Evolutionary conservation across 2,888 invertebrate species (phyloP).

Genomic region (Hyposoter didymator): DNA sequence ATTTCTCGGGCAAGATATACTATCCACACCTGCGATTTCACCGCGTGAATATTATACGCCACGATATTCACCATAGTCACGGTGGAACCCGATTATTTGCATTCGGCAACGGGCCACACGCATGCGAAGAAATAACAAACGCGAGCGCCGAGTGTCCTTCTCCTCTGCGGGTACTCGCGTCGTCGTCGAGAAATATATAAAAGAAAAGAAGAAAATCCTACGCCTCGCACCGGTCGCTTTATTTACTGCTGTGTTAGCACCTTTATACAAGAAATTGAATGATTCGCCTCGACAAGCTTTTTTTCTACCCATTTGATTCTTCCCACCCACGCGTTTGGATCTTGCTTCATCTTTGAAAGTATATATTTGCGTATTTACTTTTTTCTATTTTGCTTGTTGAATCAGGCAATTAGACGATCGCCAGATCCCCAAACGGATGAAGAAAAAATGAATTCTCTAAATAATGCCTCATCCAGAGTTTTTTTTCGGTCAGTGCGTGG

Average conservation of each 20-base stretch:
- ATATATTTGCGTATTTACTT: background rate
- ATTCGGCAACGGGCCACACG: slow-evolving; percentile 61
- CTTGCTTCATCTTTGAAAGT: background rate
- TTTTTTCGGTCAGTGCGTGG: no score
- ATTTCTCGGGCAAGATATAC: slow-evolving; percentile 39
- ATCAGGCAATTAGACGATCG: background rate
- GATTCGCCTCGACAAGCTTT: slow-evolving; percentile 1
- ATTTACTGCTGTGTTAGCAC: slow-evolving; percentile 26
- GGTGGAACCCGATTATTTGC: slow-evolving; percentile 56
- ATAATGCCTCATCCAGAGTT: no score
- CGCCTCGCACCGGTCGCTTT: slow-evolving; percentile 13
- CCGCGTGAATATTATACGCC: slow-evolving; percentile 60
- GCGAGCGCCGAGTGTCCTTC: slow-evolving; percentile 29
- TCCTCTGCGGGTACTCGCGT: slow-evolving; percentile 21
- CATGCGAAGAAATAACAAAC: slow-evolving; percentile 62
- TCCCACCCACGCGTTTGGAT: background rate
- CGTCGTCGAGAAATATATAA: background rate
- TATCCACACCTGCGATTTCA: slow-evolving; percentile 63
- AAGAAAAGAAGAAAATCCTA: slow-evolving; percentile 4
- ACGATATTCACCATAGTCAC: slow-evolving; percentile 18
- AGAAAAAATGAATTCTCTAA: background rate
- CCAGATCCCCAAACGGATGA: background rate
- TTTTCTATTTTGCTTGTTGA: background rate
- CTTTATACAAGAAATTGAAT: slow-evolving; percentile 1
- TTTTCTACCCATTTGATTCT: slow-evolving; percentile 1